Evolutionary conservation across 2,113 vertebrate genomes (phyloP).

Genomic region (Macaca mulatta): DNA sequence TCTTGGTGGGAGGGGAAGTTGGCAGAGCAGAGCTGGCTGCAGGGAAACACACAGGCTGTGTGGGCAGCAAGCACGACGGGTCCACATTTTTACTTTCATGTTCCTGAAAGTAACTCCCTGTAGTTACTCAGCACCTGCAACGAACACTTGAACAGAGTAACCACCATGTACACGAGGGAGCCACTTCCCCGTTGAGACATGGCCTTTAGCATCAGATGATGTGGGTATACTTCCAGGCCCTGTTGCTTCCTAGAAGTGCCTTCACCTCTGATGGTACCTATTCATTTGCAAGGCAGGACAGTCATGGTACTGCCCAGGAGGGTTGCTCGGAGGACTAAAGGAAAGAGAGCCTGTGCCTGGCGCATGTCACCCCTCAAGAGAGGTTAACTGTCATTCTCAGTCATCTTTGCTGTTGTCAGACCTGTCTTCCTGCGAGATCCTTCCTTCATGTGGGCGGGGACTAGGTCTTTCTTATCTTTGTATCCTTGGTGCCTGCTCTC

Average conservation of each 20-base stretch:
- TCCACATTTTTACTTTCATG: not conserved
- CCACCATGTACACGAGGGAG: not conserved
- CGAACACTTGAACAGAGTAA: not conserved
- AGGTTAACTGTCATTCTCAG: not conserved
- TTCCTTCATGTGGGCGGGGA: not conserved
- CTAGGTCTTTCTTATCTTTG: not conserved
- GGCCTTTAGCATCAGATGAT: not conserved
- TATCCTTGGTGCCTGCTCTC: not conserved
- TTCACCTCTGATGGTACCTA: not conserved
- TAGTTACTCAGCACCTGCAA: not conserved
- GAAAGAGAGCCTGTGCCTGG: not conserved
- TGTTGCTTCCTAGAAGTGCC: not conserved
- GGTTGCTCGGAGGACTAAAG: not conserved
- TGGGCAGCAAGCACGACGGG: not conserved
- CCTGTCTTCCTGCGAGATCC: not conserved
- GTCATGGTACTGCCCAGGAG: fast-evolving
- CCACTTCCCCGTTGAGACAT: not conserved
- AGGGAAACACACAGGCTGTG: not conserved
- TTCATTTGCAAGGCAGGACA: not conserved
- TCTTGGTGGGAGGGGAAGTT: not conserved
- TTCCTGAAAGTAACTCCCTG: not conserved
- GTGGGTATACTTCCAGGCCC: too few species aligned
- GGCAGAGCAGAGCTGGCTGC: not conserved
- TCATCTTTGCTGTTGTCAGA: not conserved
- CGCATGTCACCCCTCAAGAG: not conserved